Conservation (phyloP, 2,797 vertebrate genomes). For the Numenius phaeopus region DNA sequence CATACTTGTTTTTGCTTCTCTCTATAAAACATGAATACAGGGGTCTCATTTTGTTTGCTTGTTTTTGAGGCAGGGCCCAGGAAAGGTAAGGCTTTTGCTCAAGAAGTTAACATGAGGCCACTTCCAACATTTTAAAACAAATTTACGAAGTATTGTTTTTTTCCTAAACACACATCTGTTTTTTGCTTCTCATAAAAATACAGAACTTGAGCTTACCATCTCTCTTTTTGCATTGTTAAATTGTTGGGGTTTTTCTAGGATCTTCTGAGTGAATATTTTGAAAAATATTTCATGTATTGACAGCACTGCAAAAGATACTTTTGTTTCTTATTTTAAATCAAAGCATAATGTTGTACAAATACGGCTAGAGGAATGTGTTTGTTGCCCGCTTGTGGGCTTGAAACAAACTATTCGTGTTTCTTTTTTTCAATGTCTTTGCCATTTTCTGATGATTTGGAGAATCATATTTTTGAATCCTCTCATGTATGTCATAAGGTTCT, state of each 20-base stretch:
- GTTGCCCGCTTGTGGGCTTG: neutral
- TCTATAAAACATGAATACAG: neutral
- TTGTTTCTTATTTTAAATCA: neutral
- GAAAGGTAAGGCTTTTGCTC: neutral
- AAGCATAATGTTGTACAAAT: neutral
- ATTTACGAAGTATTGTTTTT: neutral
- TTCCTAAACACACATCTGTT: neutral
- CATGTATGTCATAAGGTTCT: neutral
- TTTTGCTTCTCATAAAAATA: neutral
- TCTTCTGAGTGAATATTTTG: neutral
- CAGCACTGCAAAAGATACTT: neutral
- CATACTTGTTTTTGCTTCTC: neutral
- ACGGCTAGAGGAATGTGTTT: neutral
- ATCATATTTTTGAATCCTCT: neutral
- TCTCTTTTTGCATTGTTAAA: neutral
- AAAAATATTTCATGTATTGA: neutral
- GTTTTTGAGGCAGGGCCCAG: neutral
- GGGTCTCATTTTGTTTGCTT: neutral
- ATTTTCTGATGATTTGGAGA: neutral
- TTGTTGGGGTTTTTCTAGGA: neutral
- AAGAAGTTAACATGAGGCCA: neutral
- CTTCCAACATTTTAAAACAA: neutral
- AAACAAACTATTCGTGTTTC: neutral
- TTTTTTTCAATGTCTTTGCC: neutral
- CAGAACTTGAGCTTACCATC: neutral